Conservation (phyloP, 2,888 invertebrate genomes). For the Erebia palarica region DNA sequence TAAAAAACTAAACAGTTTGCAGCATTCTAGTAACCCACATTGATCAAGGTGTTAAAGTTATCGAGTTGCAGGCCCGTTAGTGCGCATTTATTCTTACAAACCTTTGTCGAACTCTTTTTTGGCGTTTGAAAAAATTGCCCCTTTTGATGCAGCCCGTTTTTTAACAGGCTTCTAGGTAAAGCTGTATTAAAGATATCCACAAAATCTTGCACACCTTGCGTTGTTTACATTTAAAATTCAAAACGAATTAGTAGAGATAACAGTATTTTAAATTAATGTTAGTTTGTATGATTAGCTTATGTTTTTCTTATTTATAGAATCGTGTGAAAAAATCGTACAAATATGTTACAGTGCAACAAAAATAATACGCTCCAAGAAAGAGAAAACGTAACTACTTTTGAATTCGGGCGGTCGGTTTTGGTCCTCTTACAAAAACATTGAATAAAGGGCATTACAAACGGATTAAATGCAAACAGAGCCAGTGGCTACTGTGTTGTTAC, state of each 20-base stretch:
- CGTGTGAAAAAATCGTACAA: background rate
- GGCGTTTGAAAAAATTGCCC: slow-evolving; percentile 53
- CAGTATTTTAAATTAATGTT: background rate
- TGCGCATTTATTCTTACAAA: slow-evolving; percentile 57
- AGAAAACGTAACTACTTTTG: slow-evolving; percentile 23
- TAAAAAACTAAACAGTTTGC: slow-evolving; percentile 61
- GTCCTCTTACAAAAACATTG: slow-evolving; percentile 61
- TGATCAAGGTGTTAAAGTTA: slow-evolving; percentile 78
- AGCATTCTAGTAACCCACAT: slow-evolving; percentile 78
- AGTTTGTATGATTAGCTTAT: background rate
- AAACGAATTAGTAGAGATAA: background rate
- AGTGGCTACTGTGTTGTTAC: slow-evolving; percentile 65
- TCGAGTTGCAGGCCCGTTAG: slow-evolving; percentile 78
- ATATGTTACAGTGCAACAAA: slow-evolving; percentile 5
- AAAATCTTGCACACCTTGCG: slow-evolving; percentile 40
- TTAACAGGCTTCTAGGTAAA: slow-evolving; percentile 22
- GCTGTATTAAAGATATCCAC: slow-evolving; percentile 26
- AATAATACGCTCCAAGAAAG: slow-evolving; percentile 1
- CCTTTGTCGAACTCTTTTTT: slow-evolving; percentile 69
- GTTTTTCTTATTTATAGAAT: background rate
- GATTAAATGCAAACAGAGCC: slow-evolving; percentile 77
- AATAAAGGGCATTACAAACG: slow-evolving; percentile 70
- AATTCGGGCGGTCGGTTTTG: slow-evolving; percentile 43
- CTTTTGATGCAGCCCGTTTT: slow-evolving; percentile 51
- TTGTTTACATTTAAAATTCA: slow-evolving; percentile 24